Evolutionary conservation across 2,888 invertebrate species (phyloP), one percentile per base, ranked within the genome.

Genomic region (Strigamia transsilvanica): DNA sequence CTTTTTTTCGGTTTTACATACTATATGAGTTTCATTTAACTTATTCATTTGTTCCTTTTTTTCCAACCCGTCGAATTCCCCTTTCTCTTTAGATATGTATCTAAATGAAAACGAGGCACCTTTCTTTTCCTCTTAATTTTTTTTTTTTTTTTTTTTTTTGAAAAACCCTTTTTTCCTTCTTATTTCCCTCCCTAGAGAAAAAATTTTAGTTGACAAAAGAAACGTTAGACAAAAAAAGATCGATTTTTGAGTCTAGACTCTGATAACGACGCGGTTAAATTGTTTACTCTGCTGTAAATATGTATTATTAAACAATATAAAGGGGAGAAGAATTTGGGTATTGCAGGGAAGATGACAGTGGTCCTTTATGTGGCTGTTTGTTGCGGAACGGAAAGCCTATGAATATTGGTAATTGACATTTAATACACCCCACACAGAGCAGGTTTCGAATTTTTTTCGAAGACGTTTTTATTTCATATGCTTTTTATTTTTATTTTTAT

Each of bases 81-180:
- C 15, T 46, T 46, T 46, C 46, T 46, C 46, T 46, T 46, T 46
- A 46, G 46, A 46, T 46, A 46, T 46, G 46, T 46, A 46, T 46
- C 46, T 46, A 46, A 46, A 46, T 46, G 46, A 46, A 46, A 46
- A 46, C 46, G 46, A 46, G 46, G 12, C 15, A 46, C 15, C 46
- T 46, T n/a, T 46, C 46, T 46, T n/a, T 46, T 46, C 15, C 46
- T 46, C 46, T 12, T 4, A 0, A 27, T 27, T 27, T 27, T 27
- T 27, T 15, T 42, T 15, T 42, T 42, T 42, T n/a, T 46, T 46
- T 46, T 13, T 46, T 46, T 46, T 46, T 46, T 46, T n/a, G 5
- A 15, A 46, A 13, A 46, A 46, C 13, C 13, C 15, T n/a, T 12
- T 46, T 46, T 46, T 5, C 15, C 46, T 46, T 46, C 15, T 42